Percentiles rank a stretch among this genome's conserved stretches.
These are phyloP conservation scores for Chlorops oryzae DNA, from an alignment of 1,140 invertebrate species.

Conservation along the genomic window DNA sequence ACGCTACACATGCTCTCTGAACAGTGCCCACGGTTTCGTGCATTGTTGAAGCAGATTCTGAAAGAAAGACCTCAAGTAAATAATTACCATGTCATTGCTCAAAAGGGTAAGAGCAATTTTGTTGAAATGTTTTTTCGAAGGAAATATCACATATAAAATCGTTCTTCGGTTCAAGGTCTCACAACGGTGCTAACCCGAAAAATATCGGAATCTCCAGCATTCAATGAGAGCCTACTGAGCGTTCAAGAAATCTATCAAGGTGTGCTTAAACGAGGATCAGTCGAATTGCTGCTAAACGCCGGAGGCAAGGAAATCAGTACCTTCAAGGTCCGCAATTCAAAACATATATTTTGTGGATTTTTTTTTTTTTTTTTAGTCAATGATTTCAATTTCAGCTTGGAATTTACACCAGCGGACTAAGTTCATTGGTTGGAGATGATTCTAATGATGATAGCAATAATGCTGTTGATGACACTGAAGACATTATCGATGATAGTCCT, in stretches of 20 bases:
- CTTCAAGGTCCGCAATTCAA: conserved; percentile 49
- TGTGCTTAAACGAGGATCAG: conserved; percentile 67
- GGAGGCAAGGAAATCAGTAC: conserved; percentile 50
- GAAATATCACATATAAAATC: conserved; percentile 1
- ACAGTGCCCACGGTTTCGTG: conserved; percentile 49
- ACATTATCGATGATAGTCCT: conserved; percentile 50
- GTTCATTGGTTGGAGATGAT: conserved; percentile 57
- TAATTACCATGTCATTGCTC: conserved; percentile 63
- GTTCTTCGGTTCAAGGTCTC: conserved; percentile 47
- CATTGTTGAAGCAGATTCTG: conserved; percentile 47
- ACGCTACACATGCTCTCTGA: conserved; percentile 57
- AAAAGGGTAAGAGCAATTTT: conserved; percentile 48
- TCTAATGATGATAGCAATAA: conserved; percentile 50
- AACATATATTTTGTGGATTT: neutral
- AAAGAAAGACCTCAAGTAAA: conserved; percentile 48
- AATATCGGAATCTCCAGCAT: conserved; percentile 55
- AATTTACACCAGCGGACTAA: conserved; percentile 73
- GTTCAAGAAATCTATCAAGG: conserved; percentile 70
- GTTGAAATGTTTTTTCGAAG: neutral
- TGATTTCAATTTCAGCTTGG: conserved; percentile 56
- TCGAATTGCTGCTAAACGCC: conserved; percentile 63
- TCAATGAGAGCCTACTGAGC: conserved; percentile 65
- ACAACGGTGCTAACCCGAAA: conserved; percentile 64
- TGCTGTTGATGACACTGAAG: conserved; percentile 51
- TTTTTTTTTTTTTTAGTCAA: neutral